Evolutionary conservation across 2,888 invertebrate genomes (phyloP), one percentile per base, ranked within the genome.

Genomic region (Spicauda simplicius): DNA sequence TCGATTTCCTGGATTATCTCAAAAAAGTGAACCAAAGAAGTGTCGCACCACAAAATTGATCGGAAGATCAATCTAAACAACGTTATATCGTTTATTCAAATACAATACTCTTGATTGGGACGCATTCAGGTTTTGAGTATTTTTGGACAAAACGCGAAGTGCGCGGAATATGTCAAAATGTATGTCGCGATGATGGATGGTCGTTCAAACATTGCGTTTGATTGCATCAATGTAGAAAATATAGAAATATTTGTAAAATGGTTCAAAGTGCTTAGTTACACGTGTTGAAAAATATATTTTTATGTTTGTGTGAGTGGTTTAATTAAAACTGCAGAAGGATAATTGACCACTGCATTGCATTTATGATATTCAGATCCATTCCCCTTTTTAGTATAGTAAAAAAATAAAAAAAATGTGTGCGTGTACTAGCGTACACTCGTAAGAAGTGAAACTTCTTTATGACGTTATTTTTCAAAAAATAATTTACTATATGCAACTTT

Each of bases 101-200:
- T 77, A 90, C 90, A 90, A 91, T 88, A 71, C 76, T 30, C 78
- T 81, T 90, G 88, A 90, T 91, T 91, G 81, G 76, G 73, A 66
- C 48, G 75, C 79, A 76, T 87, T 83, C 78, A 80, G 79, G 65
- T 81, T 83, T 82, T 80, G 77, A 72, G 73, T 73, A 76, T 74
- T 81, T 81, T 76, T 74, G 77, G 80, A 82, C 79, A 79, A 76
- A 83, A 81, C 85, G 79, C 71, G 82, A 80, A 86, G 82, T 83
- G 77, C 76, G 76, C 76, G 79, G 73, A 80, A 85, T 77, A 72
- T 85, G 86, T 88, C 90, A 86, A 77, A 88, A 79, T 78, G 62
- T 50, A 66, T 72, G 73, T 78, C 74, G 76, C 76, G 75, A 70
- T 86, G 88, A 91, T 89, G 72, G 88, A 91, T 91, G 69, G 77